These are phyloP conservation scores for Bombyx mori DNA, from an alignment of 1,140 invertebrate species.

Conservation along the genomic window ASM3026992v2 NC_085133.1:4286501-4287000, in stretches of 20 bases:
- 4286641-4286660: slow-evolving; percentile 86
- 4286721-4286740: slow-evolving; percentile 90
- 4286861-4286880: slow-evolving; percentile 93
- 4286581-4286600: too few relatives aligned
- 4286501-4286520: too few relatives aligned
- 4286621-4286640: background rate
- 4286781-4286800: slow-evolving; percentile 94
- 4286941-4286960: too few relatives aligned
- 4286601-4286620: background rate
- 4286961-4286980: too few relatives aligned
- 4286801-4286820: slow-evolving; percentile 96
- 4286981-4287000: too few relatives aligned
- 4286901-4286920: too few relatives aligned
- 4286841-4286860: slow-evolving; percentile 92
- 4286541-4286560: too few relatives aligned
- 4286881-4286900: slow-evolving; percentile 30
- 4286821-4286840: slow-evolving; percentile 93
- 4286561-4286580: too few relatives aligned
- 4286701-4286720: slow-evolving; percentile 91
- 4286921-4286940: too few relatives aligned
- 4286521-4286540: too few relatives aligned
- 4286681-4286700: slow-evolving; percentile 91
- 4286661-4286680: slow-evolving; percentile 92
- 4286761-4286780: slow-evolving; percentile 93
- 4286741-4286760: slow-evolving; percentile 91